phyloP scores from a whole-genome alignment of 2,888 invertebrate species.

The Nyleta sp. region DNA sequence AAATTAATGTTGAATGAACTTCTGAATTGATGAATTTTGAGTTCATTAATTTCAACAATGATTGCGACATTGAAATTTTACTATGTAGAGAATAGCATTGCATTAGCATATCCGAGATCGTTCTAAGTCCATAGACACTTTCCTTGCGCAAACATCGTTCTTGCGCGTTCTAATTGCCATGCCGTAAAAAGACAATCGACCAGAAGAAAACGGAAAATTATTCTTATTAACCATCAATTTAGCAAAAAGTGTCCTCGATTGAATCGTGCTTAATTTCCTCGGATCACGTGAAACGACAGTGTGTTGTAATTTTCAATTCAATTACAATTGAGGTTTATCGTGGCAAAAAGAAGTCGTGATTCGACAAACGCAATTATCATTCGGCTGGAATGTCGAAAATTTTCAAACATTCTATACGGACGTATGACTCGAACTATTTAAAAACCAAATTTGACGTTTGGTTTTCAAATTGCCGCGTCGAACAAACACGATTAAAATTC shows the following conservation, averaged over 20 bases:
- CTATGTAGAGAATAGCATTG: conserved; percentile 18
- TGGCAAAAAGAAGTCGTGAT: too few species aligned
- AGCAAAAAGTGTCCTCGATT: conserved; percentile 44
- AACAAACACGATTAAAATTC: too few species aligned
- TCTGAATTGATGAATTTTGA: too few species aligned
- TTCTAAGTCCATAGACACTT: conserved; percentile 48
- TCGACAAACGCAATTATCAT: too few species aligned
- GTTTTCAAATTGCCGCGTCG: not conserved
- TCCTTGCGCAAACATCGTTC: conserved; percentile 41
- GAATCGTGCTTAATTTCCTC: conserved; percentile 4
- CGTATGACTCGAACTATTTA: not conserved
- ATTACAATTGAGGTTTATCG: too few species aligned
- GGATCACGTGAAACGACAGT: too few species aligned
- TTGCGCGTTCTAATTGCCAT: conserved; percentile 48
- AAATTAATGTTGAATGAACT: too few species aligned
- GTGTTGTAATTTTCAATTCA: too few species aligned
- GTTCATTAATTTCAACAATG: too few species aligned
- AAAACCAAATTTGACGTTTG: not conserved
- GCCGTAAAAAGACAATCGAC: conserved; percentile 41
- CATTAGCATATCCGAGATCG: conserved; percentile 34
- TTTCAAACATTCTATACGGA: too few species aligned
- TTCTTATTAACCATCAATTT: conserved; percentile 41
- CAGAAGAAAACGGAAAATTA: conserved; percentile 46
- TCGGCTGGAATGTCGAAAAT: too few species aligned
- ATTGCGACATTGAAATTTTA: conserved; percentile 1